Evolutionary conservation across 2,797 vertebrate species (phyloP), one percentile per base, ranked within the genome.

Genomic region (Chelon labrosus): DNA sequence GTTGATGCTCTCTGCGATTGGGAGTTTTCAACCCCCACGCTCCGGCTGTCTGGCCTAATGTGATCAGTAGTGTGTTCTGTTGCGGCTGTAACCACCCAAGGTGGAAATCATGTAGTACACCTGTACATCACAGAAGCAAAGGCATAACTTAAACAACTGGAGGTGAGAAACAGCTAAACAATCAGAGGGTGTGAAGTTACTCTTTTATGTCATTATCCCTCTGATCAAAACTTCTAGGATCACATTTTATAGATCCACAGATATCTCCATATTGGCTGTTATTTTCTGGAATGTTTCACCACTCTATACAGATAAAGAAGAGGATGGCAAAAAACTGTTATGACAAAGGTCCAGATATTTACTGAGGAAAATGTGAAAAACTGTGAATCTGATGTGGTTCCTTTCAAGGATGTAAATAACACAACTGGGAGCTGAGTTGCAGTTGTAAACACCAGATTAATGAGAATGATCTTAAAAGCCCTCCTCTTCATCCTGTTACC

Each of bases 381-480:
- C 12, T 17, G 25, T 3, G 5, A 14, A 8, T 16, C 5, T 7
- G 14, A 6, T 53, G 16, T 17, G 7, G 13, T 27, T 17, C 7
- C 52, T 19, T n/a, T 17, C n/a, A 8, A 44, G 42, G 8, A n/a
- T 47, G n/a, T 47, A 19, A 47, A 1, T n/a, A 47, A 8, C 8
- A 7, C 52, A 14, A 35, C 1, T 31, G 11, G n/a, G 19, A 63
- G 16, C 52, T 62, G 58, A 37, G 5, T 35, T 35, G 54, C 1
- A n/a, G 10, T 1, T 6, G n/a, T 44, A 4, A 2, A 20, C 6
- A 58, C n/a, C 17, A 67, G 7, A 47, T 31, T 52, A 17, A 49
- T 17, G 7, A 52, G 54, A 59, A 69, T 54, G 1, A 59, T 41
- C 1, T 49, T 73, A 22, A 64, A 64, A 49, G 47, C 58, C 41